Evolutionary conservation across 2,113 vertebrate species (phyloP), one percentile per base, ranked within the genome.

Genomic region (Scophthalmus maximus): DNA sequence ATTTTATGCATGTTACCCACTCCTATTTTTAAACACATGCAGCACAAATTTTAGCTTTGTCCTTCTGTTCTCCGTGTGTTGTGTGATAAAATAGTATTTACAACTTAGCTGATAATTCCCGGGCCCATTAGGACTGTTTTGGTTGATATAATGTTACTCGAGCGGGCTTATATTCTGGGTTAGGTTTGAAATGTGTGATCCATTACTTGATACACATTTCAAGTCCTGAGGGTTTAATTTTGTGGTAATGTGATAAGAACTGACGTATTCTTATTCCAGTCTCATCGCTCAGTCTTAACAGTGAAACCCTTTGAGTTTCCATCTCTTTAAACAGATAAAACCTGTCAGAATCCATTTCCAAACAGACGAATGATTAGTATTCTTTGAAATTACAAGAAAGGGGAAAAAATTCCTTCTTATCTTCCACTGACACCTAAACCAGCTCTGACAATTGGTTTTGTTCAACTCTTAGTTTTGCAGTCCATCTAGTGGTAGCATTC

Each of bases 401-500:
- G 1, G 8, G 53, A 64, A 17, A 22, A 8, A 23, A 61, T 72
- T 63, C 15, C 40, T 44, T 71, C 14, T 70, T 56, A 68, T 81
- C 74, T 79, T 40, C 12, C 42, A 47, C 40, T 15, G 3, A 55
- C 25, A 76, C 58, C 64, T 50, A 67, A 64, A 69, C n/a, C 50
- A 62, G 30, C 25, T 20, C 11, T 72, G 55, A 80, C 72, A 66
- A 66, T 53, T 27, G 32, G 30, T 66, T 72, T 53, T 26, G 61
- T 56, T 73, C 73, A 66, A 42, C 30, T 70, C 73, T 78, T 73
- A 67, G 69, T 67, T 68, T 72, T 72, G 74, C 73, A 66, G 68
- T 76, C 78, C 85, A 87, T 84, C 85, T 82, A 86, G 77, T 80
- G 82, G 75, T 46, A 32, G 61, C 53, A 58, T 34, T 65, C 53